Conservation (phyloP, 2,888 invertebrate species). For the Acanthosepion pharaonis region DNA sequence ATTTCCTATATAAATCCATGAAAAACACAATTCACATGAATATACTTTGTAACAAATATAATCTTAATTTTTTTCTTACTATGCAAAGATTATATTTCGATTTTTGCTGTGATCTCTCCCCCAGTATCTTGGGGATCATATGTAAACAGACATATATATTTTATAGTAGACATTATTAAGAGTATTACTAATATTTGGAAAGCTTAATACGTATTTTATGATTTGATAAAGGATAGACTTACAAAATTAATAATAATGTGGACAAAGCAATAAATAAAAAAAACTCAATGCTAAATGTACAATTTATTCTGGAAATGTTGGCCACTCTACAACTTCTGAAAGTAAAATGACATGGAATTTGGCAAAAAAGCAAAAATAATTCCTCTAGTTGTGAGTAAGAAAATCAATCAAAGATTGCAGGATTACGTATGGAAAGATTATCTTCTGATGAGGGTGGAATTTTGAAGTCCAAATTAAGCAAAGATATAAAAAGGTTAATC, state of each 20-base stretch:
- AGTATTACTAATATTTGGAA: not conserved
- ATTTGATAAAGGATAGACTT: not conserved
- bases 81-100: not conserved
- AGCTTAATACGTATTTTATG: not conserved
- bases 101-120: not conserved
- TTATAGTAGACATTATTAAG: not conserved
- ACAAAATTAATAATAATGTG: not conserved
- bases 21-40: not conserved
- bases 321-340: not conserved
- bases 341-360: conserved; percentile 33
- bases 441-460: conserved; percentile 14
- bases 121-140: not conserved
- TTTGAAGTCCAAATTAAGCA: not conserved
- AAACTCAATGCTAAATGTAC: not conserved
- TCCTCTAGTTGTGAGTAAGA: not conserved
- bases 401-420: not conserved
- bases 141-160: not conserved
- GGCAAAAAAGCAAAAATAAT: conserved; percentile 8
- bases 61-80: not conserved
- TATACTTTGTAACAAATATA: no score
- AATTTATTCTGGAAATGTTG: not conserved
- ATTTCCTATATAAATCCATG: not conserved
- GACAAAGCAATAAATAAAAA: not conserved
- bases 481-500: conserved; percentile 33
- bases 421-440: not conserved